Evolutionary conservation across 2,113 vertebrate species (phyloP).

Genomic region (Arizona elegans): DNA sequence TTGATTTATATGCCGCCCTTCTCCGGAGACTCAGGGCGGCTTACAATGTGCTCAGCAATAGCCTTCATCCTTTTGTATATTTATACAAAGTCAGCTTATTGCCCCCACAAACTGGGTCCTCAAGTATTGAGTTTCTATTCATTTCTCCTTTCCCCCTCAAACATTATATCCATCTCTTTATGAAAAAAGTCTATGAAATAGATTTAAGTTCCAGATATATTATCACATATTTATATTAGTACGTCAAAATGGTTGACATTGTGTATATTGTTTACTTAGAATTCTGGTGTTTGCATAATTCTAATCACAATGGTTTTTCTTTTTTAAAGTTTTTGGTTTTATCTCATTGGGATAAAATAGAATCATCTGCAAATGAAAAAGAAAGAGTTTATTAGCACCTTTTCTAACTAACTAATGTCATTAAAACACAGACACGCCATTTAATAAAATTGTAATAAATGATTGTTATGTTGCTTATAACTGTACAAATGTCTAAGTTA

Average conservation of each 20-base stretch:
- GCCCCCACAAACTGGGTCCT: too few species aligned
- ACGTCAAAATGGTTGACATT: neutral
- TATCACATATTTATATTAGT: neutral
- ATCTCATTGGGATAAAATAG: neutral
- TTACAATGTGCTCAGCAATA: too few species aligned
- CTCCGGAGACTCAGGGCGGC: too few species aligned
- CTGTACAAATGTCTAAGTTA: conserved; percentile 55
- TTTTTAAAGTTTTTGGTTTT: neutral
- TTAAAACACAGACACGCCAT: neutral
- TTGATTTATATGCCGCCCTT: too few species aligned
- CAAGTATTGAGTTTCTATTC: neutral
- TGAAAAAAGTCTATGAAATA: neutral
- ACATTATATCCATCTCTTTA: neutral
- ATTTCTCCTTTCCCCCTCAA: neutral
- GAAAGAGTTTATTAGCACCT: neutral
- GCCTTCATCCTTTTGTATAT: too few species aligned
- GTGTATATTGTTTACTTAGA: neutral
- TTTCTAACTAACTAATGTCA: neutral
- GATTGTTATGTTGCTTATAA: conserved; percentile 20
- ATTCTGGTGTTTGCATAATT: neutral
- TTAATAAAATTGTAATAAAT: neutral
- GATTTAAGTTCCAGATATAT: neutral
- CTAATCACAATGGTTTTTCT: neutral
- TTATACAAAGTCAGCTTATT: too few species aligned
- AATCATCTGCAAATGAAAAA: neutral